A percentile compares a stretch with the other conserved stretches of the same genome.
phyloP scores from a whole-genome alignment of 2,888 invertebrate genomes.

The Rutpela maculata region DNA sequence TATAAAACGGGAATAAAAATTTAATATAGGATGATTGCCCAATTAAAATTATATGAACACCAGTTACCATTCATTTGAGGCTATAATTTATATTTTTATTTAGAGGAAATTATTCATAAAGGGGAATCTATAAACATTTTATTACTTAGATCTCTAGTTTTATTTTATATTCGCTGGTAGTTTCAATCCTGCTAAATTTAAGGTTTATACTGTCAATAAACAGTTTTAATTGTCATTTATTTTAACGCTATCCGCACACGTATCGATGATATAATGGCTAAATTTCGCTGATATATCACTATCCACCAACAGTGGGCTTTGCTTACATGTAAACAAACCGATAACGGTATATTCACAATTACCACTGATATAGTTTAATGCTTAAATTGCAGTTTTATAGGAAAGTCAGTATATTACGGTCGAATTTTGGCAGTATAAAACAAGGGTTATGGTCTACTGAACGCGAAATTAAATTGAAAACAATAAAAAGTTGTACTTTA shows the following conservation, averaged over 20 bases:
- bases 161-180: background rate
- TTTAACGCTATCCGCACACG: constrained; percentile 53
- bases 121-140: background rate
- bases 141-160: constrained; percentile 6
- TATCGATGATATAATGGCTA: constrained; percentile 52
- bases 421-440: constrained; percentile 1
- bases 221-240: constrained; percentile 55
- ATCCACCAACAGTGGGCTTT: constrained; percentile 12
- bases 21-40: background rate
- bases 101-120: constrained; percentile 11
- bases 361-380: constrained; percentile 5
- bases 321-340: constrained; percentile 45
- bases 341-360: constrained; percentile 41
- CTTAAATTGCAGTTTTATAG: constrained; percentile 8
- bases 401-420: constrained; percentile 8
- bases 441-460: background rate
- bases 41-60: background rate
- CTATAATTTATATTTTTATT: constrained; percentile 19
- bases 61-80: background rate
- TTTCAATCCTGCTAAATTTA: constrained; percentile 43
- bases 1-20: background rate
- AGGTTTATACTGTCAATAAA: constrained; percentile 55
- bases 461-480: constrained; percentile 7
- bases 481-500: background rate
- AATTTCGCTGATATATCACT: constrained; percentile 53